Base-by-base conservation (phyloP, 1,140 invertebrate species). In the Phymorhynchus buccinoides region DNA sequence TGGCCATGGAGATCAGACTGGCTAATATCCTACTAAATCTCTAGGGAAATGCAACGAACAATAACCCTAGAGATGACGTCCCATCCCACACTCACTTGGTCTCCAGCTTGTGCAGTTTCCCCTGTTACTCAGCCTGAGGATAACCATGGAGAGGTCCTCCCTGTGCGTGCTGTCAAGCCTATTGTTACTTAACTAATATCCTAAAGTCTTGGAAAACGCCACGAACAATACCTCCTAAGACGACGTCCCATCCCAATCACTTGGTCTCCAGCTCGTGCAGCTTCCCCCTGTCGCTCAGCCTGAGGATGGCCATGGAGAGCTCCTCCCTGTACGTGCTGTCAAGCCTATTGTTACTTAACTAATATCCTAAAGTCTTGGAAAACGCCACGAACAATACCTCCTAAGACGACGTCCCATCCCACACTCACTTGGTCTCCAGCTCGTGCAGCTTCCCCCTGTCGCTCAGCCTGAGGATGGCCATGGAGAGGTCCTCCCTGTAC, bases 381-480 rank as follows among this genome's bases (percentile, higher is more conserved):
- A 52, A 12, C 22, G 9, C 22, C 48, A 12, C 48, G 9, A 52
- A 9, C 48, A 52, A 9, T 22, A 52, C 48, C 48, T 12, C 71
- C n/a, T n/a, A 27, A 27, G 1, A 9, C 14, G 1, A 82, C 44
- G n/a, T 80, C 32, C 9, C 16, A 22, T 6, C 35, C 62, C 9
- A 14, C 18, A 87, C 89, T 86, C 85, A 93, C 91, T 89, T 92
- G 41, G 91, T 91, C 86, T 92, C 90, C 3, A 99, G 92, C 93
- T 98, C 97, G 73, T 96, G 96, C 88, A 99, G 94, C 88, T 97
- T 96, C n/a, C 97, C 97, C 90, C 97, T 98, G 93, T 99, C 98
- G 92, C 98, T 97, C 0, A 99, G 95, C 90, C 98, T 97, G 42
- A 99, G 94, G 89, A 99, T 98, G 1, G 97, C 97, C 87, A 99